These are phyloP conservation scores for Ypsolopha sequella DNA, from an alignment of 2,888 invertebrate genomes.

Conservation along the genomic window DNA sequence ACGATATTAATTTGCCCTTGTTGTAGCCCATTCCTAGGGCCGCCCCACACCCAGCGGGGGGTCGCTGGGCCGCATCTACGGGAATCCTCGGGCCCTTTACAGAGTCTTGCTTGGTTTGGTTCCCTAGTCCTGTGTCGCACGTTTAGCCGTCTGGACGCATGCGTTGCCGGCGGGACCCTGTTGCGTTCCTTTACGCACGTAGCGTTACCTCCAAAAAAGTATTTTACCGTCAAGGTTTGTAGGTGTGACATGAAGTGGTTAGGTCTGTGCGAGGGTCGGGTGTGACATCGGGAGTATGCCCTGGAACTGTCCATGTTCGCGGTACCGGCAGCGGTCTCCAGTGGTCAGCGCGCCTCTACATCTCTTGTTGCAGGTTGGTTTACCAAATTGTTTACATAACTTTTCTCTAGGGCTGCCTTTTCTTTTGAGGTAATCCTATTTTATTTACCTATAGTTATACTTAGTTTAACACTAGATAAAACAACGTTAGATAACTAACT, in stretches of 20 bases:
- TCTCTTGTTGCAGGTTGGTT: constrained; percentile 48
- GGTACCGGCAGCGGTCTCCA: constrained; percentile 40
- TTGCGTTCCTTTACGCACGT: constrained; percentile 24
- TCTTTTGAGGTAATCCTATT: background rate
- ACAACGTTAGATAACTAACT: no score
- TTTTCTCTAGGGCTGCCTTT: no score
- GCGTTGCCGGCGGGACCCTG: constrained; percentile 24
- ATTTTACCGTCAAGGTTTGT: background rate
- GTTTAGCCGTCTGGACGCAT: constrained; percentile 46
- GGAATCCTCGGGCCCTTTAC: background rate
- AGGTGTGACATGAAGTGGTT: background rate
- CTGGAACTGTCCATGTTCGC: constrained; percentile 62
- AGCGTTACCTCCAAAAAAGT: background rate
- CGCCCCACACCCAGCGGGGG: background rate
- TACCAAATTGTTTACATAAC: background rate
- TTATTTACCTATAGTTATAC: background rate
- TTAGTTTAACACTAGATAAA: background rate
- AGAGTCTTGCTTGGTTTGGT: background rate
- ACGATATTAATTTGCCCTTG: background rate
- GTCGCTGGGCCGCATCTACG: background rate
- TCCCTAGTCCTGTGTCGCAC: constrained; percentile 42
- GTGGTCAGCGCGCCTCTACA: constrained; percentile 44
- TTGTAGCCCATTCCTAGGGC: background rate
- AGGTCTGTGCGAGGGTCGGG: background rate
- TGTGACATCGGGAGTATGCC: constrained; percentile 31